Evolutionary conservation across 2,113 vertebrate species (phyloP).

Genomic region (Vimba vimba): DNA sequence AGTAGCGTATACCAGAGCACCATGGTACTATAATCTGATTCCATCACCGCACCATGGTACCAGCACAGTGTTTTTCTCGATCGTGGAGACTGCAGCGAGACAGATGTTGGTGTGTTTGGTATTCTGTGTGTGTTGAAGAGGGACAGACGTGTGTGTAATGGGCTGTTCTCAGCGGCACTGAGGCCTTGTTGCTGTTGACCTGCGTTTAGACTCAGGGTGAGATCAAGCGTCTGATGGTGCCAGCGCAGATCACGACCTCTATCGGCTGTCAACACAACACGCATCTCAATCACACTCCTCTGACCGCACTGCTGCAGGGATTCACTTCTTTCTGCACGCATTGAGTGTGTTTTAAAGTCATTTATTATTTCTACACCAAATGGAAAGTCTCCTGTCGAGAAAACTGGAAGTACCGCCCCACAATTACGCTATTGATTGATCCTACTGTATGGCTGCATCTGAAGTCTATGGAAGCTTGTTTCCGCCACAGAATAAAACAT

Average conservation of each 20-base stretch:
- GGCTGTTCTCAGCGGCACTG: constrained; percentile 53
- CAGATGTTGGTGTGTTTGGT: constrained; percentile 46
- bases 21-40: neutral
- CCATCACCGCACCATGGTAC: neutral
- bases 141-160: constrained; percentile 60
- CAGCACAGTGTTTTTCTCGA: constrained; percentile 25
- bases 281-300: constrained; percentile 57
- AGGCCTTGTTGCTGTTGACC: constrained; percentile 67
- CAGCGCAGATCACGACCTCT: constrained; percentile 62
- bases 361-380: neutral
- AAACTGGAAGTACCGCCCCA: neutral
- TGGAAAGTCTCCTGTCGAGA: neutral
- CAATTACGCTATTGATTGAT: neutral
- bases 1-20: neutral
- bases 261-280: constrained; percentile 64
- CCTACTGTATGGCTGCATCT: neutral
- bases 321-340: neutral
- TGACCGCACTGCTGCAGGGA: neutral
- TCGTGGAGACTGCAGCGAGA: neutral
- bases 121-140: constrained; percentile 47
- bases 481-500: no score
- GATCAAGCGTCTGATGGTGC: constrained; percentile 69
- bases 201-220: constrained; percentile 72
- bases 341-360: neutral
- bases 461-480: neutral